Evolutionary conservation across 2,888 invertebrate species (phyloP), one percentile per base, ranked within the genome.

Genomic region (Aphodius granarius): DNA sequence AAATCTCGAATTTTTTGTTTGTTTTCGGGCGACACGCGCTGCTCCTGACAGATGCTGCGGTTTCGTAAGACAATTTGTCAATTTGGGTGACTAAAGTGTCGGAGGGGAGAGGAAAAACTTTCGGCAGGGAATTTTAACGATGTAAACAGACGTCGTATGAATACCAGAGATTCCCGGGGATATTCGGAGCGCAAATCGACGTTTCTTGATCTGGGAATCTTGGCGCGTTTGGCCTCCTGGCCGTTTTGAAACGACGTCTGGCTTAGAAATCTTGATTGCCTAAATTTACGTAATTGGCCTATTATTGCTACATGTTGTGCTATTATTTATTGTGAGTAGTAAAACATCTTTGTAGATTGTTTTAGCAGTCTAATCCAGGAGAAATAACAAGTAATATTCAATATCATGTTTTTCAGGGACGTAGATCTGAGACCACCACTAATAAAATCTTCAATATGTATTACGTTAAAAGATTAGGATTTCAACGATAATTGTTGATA

Each of bases 21-120:
- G 20, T 68, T 68, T 68, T 68, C 68, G 66, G 15, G 18, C 22
- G 22, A 68, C 20, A 21, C 18, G 68, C n/a, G 68, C 20, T 19
- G n/a, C 68, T 21, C 21, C 16, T 21, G 43, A 43, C 43, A 43
- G 43, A 43, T 43, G 43, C 68, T 20, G 20, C 18, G 68, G 21
- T 68, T 68, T 20, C 21, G 68, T 22, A 68, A 68, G 21, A 68
- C 16, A 68, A 68, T 68, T 68, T 68, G 68, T 68, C 68, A 68
- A n/a, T 19, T n/a, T 22, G 21, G 20, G 22, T 22, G 21, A 68
- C 20, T 65, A 65, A n/a, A 43, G 43, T 43, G 65, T 20, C 68
- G n/a, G 20, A 18, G 68, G 6, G 22, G 22, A 9, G 22, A 20
- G 15, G 16, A 68, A 68, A 68, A 68, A 68, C 19, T 20, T 13